Percentiles rank a stretch among this genome's conserved stretches.
Conservation (phyloP, 2,113 vertebrate species). For the Probosciger aterrimus region DNA sequence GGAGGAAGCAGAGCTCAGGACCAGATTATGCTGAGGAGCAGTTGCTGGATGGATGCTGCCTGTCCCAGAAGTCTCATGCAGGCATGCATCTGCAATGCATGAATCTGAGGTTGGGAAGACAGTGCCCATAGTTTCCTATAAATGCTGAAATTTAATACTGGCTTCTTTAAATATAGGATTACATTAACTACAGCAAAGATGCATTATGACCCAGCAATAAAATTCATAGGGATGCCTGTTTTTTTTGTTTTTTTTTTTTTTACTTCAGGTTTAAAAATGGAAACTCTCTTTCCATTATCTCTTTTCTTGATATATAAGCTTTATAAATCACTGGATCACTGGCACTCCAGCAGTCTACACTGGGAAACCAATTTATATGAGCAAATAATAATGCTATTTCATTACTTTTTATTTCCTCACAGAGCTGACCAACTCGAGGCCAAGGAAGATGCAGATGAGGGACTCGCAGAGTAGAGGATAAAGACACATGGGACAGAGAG, state of each 20-base stretch:
- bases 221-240: background rate
- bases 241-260: background rate
- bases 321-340: conserved; percentile 19
- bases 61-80: background rate
- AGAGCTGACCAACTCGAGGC: background rate
- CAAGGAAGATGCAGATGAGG: background rate
- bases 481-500: background rate
- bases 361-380: background rate
- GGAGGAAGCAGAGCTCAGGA: background rate
- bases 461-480: background rate
- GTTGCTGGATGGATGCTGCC: background rate
- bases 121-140: background rate
- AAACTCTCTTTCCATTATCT: background rate
- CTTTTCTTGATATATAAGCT: background rate
- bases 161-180: background rate
- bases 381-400: background rate
- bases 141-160: background rate
- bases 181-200: background rate
- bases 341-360: background rate
- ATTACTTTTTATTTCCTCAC: background rate
- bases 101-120: background rate
- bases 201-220: background rate
- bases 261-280: background rate
- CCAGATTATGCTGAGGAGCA: background rate
- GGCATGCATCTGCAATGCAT: background rate